Conservation (phyloP, 2,888 invertebrate species). For the Steinernema scapterisci region DNA sequence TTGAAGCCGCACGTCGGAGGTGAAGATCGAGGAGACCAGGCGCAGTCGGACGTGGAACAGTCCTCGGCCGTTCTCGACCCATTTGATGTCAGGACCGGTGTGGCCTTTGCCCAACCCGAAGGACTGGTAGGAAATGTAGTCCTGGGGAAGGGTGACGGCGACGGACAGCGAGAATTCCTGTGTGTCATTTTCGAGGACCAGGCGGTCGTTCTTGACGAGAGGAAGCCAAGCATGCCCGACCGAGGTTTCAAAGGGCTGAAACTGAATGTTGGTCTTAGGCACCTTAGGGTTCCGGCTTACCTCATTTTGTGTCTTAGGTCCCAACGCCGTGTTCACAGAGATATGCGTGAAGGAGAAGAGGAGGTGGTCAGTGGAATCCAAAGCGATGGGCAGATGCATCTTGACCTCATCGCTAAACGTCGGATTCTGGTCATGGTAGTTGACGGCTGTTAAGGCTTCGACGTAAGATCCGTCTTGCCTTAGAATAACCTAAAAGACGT, state of each 20-base stretch:
- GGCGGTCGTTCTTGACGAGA: constrained; percentile 76
- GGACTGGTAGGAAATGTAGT: constrained; percentile 86
- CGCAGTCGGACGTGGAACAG: constrained; percentile 83
- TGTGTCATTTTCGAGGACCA: constrained; percentile 72
- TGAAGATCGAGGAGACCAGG: constrained; percentile 84
- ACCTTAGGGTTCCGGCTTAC: constrained; percentile 18
- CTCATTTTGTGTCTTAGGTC: constrained; percentile 53
- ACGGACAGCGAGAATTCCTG: constrained; percentile 78
- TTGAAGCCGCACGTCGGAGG: constrained; percentile 71
- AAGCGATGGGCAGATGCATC: constrained; percentile 82
- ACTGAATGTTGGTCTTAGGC: no score
- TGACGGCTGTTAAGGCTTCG: constrained; percentile 45
- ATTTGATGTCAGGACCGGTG: constrained; percentile 83
- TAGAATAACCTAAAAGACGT: not conserved
- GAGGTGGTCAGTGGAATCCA: constrained; percentile 85
- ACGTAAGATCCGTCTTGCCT: not conserved
- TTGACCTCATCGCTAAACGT: constrained; percentile 74
- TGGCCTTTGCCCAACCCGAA: constrained; percentile 89
- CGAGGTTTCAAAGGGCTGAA: constrained; percentile 70
- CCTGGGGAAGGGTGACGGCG: constrained; percentile 83
- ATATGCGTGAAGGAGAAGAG: constrained; percentile 94
- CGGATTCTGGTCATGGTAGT: constrained; percentile 65
- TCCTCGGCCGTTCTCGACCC: constrained; percentile 89
- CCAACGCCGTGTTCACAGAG: constrained; percentile 77
- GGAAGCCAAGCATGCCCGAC: constrained; percentile 95